Base-by-base conservation (phyloP, 2,888 invertebrate species). In the Eucriotettix oculatus region DNA sequence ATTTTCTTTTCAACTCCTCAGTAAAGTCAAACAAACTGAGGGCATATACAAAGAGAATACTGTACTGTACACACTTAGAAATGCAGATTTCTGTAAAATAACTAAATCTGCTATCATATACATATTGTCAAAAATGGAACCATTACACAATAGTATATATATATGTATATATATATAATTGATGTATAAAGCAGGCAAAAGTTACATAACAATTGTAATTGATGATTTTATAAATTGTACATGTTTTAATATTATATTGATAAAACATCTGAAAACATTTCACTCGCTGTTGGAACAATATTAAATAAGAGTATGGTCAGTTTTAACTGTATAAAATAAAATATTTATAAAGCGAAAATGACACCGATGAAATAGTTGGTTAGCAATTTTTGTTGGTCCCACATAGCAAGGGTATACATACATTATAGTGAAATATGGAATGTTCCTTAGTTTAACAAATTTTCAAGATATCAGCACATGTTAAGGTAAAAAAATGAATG, bases 51-150 rank as follows among this genome's bases (percentile, higher is more conserved):
- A 29, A 57, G 57, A 58, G 60, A 59, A 60, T 57, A 58, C 29
- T 29, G 29, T 29, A 29, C 29, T 29, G 29, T 59, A 62, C 60
- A 63, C 61, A 63, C 57, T 57, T 54, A 63, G 58, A 63, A 60
- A 54, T 56, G 58, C 58, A 54, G 56, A 58, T 44, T 56, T 56
- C n/a, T 29, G 57, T 57, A 53, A 41, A 56, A 56, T 57, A 29
- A 29, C 29, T 29, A 29, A 29, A 60, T 61, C 55, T 52, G 56
- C 60, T n/a, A 29, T 60, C 53, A 42, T 57, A 62, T 72, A 74
- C 69, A 74, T 74, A 75, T 75, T 74, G 74, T 74, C 74, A 72
- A 74, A 73, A 73, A 73, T 73, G 71, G 71, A 74, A 74, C 72
- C 55, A 61, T 61, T 58, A 60, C 57, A 60, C 53, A 41, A 42